phyloP scores from a whole-genome alignment of 2,113 vertebrate genomes.

The Macrotus californicus region DNA sequence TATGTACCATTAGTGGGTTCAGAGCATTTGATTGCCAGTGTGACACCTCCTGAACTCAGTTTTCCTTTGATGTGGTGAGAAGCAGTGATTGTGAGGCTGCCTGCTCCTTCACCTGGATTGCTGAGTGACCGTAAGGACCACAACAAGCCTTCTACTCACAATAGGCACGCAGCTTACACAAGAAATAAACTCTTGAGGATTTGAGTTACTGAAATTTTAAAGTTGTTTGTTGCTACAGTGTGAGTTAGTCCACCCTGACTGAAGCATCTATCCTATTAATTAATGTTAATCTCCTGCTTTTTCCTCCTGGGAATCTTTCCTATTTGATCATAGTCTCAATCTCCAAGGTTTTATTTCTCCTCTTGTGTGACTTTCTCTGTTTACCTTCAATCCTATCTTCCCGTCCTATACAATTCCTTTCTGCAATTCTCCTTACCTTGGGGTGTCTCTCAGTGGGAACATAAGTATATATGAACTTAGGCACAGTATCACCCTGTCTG shows the following conservation, averaged over 20 bases:
- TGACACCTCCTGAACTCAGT: background rate
- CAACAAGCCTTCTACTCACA: background rate
- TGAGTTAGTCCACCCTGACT: background rate
- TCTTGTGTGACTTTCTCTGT: background rate
- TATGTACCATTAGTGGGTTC: rapidly evolving
- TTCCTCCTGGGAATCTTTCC: background rate
- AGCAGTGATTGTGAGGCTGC: background rate
- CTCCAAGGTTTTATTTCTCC: background rate
- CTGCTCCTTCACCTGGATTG: background rate
- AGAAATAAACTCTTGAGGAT: background rate
- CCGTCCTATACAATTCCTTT: background rate
- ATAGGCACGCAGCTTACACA: background rate
- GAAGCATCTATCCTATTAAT: background rate
- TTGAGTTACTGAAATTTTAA: background rate
- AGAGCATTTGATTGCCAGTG: background rate
- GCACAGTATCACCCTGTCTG: background rate
- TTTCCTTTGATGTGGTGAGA: background rate
- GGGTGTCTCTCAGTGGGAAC: background rate
- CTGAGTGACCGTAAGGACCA: background rate
- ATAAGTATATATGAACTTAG: background rate
- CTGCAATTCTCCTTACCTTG: background rate
- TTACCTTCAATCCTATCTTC: background rate
- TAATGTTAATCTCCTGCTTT: background rate
- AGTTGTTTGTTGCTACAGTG: background rate
- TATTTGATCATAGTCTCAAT: background rate